Evolutionary conservation across 1,140 invertebrate genomes (phyloP), one percentile per base, ranked within the genome.

Genomic region (Drosophila prosaltans): DNA sequence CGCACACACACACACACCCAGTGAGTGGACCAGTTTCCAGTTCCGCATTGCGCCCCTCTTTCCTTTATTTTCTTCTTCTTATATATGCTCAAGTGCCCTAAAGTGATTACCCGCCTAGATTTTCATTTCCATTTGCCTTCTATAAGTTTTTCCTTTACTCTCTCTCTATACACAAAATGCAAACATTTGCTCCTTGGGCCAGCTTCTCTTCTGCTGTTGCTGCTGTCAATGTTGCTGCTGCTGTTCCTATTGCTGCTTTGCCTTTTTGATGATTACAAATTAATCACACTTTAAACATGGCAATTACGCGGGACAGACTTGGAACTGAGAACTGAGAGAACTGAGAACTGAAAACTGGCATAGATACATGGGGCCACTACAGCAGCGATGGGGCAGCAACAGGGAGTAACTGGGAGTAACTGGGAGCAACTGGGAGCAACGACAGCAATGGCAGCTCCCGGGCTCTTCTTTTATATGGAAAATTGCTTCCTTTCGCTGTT

Each of bases 261-360:
- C 83, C 83, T 88, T 82, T 78, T 83, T 86, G 83, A 89, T 89
- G 85, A 89, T 89, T 90, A 90, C 85, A 89, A 89, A 89, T 89
- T 89, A 89, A 89, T 89, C 85, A 89, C 85, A 89, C 85, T 89
- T 89, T 89, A 89, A 89, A 89, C 85, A 89, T 89, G 85, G 81
- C 85, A 89, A 89, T 89, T 89, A 89, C 85, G 81, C 72, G 66
- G 80, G 68, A 86, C 69, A 71, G 78, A 54, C 62, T 36, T 60
- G 58, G 54, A 65, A 67, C 58, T 43, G 32, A 74, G 54, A 65
- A 67, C 58, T 43, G 32, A 74, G 58, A 11, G 36, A 43, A 43
- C 41, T 43, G 41, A 32, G 71, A 65, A 60, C 55, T 72, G 64
- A 32, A 65, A 65, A 60, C 55, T 74, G 81, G 69, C 76, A 81